Evolutionary conservation across 2,113 vertebrate species (phyloP), one percentile per base, ranked within the genome.

Genomic region (Brachionichthys hirsutus): DNA sequence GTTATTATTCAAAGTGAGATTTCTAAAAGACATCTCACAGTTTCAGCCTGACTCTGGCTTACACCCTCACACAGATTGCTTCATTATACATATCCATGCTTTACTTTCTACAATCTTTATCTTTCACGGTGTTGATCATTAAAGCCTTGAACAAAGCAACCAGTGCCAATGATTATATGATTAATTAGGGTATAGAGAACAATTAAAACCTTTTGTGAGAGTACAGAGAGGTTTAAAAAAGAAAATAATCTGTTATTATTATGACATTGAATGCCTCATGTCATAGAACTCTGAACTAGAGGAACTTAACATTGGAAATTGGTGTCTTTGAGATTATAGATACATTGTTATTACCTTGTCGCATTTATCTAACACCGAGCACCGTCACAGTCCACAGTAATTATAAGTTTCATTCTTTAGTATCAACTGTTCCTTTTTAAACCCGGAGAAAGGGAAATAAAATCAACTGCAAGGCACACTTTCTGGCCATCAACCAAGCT

Each of bases 181-280:
- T 34, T 54, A 69, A 73, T 57, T 24, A 38, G 41, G 47, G 41
- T 42, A 70, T 53, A n/a, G 30, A 60, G 44, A 54, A 62, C 60
- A 77, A 85, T 85, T 78, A 83, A 72, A 75, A 77, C 10, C 82
- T 67, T 46, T 42, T n/a, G n/a, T 58, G 54, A 43, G 36, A 49
- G 54, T 70, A 75, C 77, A 66, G 45, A 42, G 58, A 58, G 12
- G 6, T 38, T 38, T 11, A 12, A 38, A 12, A 38, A 72, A 19
- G n/a, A 62, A 52, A 54, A 48, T 73, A n/a, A n/a, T n/a, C n/a
- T n/a, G 24, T 8, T 58, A 56, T 54, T 43, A 49, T 44, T 51
- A 57, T 30, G n/a, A 67, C 42, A 45, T 69, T 75, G 43, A 70
- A 35, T 40, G 59, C 35, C 52, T 68, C 24, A 56, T 62, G 80